Conservation (phyloP, 2,113 vertebrate species). For the Collichthys lucidus region DNA sequence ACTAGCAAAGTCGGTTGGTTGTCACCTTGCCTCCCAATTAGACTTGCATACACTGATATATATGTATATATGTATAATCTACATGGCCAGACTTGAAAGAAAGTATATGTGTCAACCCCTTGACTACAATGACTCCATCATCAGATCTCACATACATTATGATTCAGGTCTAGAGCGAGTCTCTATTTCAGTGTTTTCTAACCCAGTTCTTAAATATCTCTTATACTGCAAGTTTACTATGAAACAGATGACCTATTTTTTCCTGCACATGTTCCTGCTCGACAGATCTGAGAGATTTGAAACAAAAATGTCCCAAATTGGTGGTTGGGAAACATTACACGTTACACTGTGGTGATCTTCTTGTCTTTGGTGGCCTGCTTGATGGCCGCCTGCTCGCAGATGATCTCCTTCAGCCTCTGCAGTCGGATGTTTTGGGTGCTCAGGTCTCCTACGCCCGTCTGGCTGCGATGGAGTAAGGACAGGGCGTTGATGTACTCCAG, state of each 20-base stretch:
- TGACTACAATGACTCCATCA: constrained; percentile 24
- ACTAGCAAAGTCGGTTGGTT: constrained; percentile 31
- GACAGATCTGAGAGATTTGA: not conserved
- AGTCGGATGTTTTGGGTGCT: constrained; percentile 93
- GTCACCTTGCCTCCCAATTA: constrained; percentile 49
- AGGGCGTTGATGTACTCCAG: constrained; percentile 98
- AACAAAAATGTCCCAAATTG: not conserved
- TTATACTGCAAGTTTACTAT: not conserved
- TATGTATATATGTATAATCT: constrained; percentile 11
- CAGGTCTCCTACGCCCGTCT: constrained; percentile 96
- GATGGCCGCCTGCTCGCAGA: constrained; percentile 98
- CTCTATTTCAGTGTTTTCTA: constrained; percentile 33
- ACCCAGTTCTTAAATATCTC: constrained; percentile 20
- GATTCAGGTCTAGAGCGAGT: constrained; percentile 29
- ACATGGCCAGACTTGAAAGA: constrained; percentile 4
- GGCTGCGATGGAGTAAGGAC: constrained; percentile 95
- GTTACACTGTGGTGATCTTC: constrained; percentile 96
- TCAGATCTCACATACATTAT: constrained; percentile 16
- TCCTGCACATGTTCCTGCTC: not conserved
- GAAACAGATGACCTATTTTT: constrained; percentile 8
- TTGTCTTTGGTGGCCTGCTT: constrained; percentile 99
- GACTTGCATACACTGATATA: constrained; percentile 7
- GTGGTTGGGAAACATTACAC: not conserved
- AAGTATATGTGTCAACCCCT: constrained; percentile 15
- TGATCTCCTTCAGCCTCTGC: constrained; percentile 97